Evolutionary conservation across 2,113 vertebrate genomes (phyloP).

Genomic region (Cynopterus brachyotis): DNA sequence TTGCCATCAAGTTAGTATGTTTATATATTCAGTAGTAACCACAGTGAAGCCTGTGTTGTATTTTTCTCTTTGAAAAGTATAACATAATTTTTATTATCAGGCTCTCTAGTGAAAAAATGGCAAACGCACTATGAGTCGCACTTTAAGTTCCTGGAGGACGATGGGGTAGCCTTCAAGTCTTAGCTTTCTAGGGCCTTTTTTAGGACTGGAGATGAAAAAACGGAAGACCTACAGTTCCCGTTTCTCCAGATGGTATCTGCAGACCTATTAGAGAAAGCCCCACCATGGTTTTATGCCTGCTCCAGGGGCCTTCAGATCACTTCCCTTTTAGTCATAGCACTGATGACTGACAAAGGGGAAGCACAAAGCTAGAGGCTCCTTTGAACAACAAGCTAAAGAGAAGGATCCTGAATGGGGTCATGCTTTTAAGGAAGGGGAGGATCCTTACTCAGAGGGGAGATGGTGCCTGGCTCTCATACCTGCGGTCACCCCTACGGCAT

Average conservation of each 20-base stretch:
- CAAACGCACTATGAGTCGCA: accelerated
- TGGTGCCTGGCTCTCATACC: neutral
- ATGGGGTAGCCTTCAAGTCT: neutral
- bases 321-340: neutral
- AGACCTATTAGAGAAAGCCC: neutral
- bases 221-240: neutral
- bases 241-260: neutral
- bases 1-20: neutral
- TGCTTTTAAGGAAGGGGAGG: neutral
- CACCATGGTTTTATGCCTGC: neutral
- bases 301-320: neutral
- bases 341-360: neutral
- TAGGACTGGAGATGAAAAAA: neutral
- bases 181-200: neutral
- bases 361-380: neutral
- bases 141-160: neutral
- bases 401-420: neutral
- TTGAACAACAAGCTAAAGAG: accelerated
- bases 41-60: neutral
- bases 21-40: neutral
- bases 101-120: neutral
- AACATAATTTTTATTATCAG: neutral
- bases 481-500: accelerated
- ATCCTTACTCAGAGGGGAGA: neutral
- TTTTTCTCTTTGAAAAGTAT: neutral